These are phyloP conservation scores for Sinohyriopsis cumingii DNA, from an alignment of 2,888 invertebrate genomes.

Conservation along the genomic window DNA sequence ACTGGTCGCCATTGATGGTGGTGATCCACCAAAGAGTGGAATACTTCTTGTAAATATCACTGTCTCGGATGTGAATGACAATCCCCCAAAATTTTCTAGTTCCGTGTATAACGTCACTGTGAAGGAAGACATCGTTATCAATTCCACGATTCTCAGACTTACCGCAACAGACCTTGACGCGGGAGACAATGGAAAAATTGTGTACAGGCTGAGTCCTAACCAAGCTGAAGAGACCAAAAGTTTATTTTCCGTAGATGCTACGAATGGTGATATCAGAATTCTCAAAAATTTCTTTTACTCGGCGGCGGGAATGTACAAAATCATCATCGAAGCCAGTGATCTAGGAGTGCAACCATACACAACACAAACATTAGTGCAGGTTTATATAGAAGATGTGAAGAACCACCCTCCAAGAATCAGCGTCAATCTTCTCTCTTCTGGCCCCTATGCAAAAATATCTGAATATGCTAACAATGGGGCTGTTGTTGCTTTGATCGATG, in stretches of 20 bases:
- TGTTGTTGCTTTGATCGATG: conserved; percentile 64
- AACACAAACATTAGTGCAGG: conserved; percentile 50
- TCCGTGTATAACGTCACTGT: conserved; percentile 51
- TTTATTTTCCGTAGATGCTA: conserved; percentile 48
- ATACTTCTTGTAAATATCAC: conserved; percentile 47
- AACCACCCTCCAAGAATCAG: conserved; percentile 88
- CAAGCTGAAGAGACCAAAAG: conserved; percentile 40
- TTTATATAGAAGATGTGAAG: conserved; percentile 85
- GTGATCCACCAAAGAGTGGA: conserved; percentile 47
- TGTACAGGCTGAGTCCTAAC: conserved; percentile 69
- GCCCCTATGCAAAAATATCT: conserved; percentile 45
- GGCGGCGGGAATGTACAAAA: conserved; percentile 45
- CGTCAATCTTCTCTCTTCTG: conserved; percentile 41
- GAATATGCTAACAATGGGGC: conserved; percentile 61
- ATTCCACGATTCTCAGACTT: conserved; percentile 73
- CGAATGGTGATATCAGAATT: conserved; percentile 55
- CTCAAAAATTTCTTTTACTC: conserved; percentile 50
- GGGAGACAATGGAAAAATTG: conserved; percentile 81
- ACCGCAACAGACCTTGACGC: conserved; percentile 89
- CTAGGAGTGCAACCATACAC: conserved; percentile 49
- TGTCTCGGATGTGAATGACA: conserved; percentile 60
- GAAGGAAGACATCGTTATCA: conserved; percentile 52
- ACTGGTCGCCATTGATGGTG: conserved; percentile 57
- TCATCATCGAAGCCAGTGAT: conserved; percentile 59
- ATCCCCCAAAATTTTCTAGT: conserved; percentile 51